A percentile compares a stretch with the other conserved stretches of the same genome.
These are phyloP conservation scores for Pegoplata infirma DNA, from an alignment of 2,888 invertebrate species.

Conservation along the genomic window DNA sequence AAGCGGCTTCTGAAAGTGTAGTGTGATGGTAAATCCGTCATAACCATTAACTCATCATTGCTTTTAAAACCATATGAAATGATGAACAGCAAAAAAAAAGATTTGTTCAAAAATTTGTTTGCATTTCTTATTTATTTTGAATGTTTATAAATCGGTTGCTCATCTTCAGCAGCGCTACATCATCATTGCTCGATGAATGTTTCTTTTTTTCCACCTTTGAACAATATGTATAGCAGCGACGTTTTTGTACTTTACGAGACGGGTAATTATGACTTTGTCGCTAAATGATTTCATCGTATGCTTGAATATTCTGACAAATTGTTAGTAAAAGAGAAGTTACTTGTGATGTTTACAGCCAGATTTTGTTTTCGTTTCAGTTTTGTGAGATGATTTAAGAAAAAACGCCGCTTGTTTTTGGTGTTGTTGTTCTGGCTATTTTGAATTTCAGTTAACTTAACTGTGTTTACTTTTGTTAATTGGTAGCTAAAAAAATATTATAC, in stretches of 20 bases:
- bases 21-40: background rate
- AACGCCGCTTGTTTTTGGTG: slow-evolving; percentile 39
- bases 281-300: slow-evolving; percentile 42
- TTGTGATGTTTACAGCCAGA: too few relatives aligned
- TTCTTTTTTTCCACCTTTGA: background rate
- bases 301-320: slow-evolving; percentile 58
- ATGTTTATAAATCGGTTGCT: too few relatives aligned
- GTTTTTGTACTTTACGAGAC: background rate
- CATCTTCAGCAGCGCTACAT: background rate
- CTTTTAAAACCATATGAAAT: slow-evolving; percentile 16
- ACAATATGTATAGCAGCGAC: too few relatives aligned
- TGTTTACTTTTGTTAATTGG: slow-evolving; percentile 61
- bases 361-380: background rate
- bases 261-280: slow-evolving; percentile 47
- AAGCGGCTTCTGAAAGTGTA: slow-evolving; percentile 54
- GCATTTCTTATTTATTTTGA: slow-evolving; percentile 27
- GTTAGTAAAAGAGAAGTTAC: slow-evolving; percentile 12
- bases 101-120: slow-evolving; percentile 60
- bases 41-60: background rate
- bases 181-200: background rate
- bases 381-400: slow-evolving; percentile 39
- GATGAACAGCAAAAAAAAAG: too few relatives aligned
- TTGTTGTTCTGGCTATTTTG: slow-evolving; percentile 24
- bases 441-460: slow-evolving; percentile 51
- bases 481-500: slow-evolving; percentile 52